These are phyloP conservation scores for Sus cebifrons DNA, from an alignment of 2,797 vertebrate genomes.

Conservation along the genomic window DNA sequence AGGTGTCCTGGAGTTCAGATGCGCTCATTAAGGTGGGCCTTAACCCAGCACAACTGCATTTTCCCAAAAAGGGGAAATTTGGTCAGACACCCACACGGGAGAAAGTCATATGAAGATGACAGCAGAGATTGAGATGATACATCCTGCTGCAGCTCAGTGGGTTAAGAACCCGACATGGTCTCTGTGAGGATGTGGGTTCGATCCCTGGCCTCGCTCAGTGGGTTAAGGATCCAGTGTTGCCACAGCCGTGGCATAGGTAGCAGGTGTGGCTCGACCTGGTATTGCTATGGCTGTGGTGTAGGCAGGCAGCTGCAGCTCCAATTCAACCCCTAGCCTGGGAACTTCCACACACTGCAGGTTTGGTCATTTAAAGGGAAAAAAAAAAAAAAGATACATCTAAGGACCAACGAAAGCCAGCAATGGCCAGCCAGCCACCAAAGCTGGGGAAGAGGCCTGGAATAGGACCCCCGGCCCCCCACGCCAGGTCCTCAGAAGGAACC, in stretches of 20 bases:
- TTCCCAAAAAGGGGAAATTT: neutral
- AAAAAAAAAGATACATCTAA: too few species aligned
- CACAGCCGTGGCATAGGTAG: too few species aligned
- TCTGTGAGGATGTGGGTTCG: too few species aligned
- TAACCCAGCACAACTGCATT: accelerated
- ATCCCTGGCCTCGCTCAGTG: too few species aligned
- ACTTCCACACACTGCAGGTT: too few species aligned
- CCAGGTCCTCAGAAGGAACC: neutral
- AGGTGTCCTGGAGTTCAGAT: accelerated
- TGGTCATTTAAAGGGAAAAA: too few species aligned
- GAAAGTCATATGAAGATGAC: accelerated
- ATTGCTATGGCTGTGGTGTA: too few species aligned
- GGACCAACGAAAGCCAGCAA: neutral
- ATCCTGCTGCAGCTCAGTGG: neutral
- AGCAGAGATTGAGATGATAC: accelerated
- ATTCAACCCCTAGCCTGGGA: too few species aligned
- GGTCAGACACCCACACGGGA: accelerated
- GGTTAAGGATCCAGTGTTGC: too few species aligned
- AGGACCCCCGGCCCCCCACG: accelerated
- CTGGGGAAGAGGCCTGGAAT: neutral
- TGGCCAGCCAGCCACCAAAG: neutral
- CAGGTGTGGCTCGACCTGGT: too few species aligned
- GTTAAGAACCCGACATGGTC: too few species aligned
- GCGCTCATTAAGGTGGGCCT: neutral
- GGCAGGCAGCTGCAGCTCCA: too few species aligned